These are phyloP conservation scores for Glaucopsyche alexis DNA, from an alignment of 2,888 invertebrate species.

Conservation along the genomic window DNA sequence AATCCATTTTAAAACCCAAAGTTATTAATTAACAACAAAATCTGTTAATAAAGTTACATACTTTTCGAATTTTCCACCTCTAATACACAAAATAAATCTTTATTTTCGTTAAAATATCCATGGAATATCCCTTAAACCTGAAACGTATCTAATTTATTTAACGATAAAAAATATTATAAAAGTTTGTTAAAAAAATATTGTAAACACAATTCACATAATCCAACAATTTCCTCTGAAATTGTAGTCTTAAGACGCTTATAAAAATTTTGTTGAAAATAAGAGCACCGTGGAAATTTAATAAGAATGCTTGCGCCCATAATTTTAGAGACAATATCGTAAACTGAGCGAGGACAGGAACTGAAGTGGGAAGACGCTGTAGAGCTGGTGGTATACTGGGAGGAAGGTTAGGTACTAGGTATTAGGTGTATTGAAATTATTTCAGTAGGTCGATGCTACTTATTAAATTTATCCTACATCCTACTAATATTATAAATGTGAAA, in stretches of 20 bases:
- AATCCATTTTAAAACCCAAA: neutral
- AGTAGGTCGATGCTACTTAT: no score
- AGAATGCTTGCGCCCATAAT: constrained; percentile 32
- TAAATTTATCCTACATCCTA: no score
- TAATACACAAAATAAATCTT: neutral
- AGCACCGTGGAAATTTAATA: constrained; percentile 29
- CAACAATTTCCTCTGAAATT: constrained; percentile 18
- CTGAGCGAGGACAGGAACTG: constrained; percentile 30
- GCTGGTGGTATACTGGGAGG: constrained; percentile 3
- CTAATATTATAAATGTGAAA: no score
- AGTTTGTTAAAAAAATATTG: constrained; percentile 4
- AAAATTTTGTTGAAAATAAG: constrained; percentile 28
- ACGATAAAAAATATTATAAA: neutral
- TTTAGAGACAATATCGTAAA: constrained; percentile 32
- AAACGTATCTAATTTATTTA: neutral
- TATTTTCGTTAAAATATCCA: neutral
- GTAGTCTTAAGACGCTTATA: constrained; percentile 28
- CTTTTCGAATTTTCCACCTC: neutral
- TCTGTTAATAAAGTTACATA: neutral
- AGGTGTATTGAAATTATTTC: no score
- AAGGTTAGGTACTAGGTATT: no score
- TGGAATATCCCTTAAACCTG: neutral
- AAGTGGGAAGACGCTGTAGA: constrained; percentile 25
- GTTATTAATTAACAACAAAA: neutral
- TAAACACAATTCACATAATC: constrained; percentile 17